These are phyloP conservation scores for Adineta ricciae DNA, from an alignment of 2,888 invertebrate species.

Conservation along the genomic window DNA sequence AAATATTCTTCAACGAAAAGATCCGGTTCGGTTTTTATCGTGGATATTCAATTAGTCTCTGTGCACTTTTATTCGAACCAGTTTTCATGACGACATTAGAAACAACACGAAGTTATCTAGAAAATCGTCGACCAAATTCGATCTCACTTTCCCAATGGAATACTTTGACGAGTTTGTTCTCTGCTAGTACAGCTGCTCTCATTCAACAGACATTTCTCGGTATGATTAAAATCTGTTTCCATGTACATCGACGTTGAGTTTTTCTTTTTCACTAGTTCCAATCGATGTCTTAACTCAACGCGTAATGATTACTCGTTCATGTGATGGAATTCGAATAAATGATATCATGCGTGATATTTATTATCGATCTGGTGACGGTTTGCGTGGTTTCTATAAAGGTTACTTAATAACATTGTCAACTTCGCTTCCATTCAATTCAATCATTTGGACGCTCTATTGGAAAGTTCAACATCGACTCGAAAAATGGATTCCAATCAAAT, in stretches of 20 bases:
- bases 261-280: too few relatives aligned
- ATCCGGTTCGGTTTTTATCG: not conserved
- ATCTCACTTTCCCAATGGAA: not conserved
- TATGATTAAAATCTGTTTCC: too few relatives aligned
- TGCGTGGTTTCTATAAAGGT: not conserved
- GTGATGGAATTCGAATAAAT: too few relatives aligned
- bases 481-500: not conserved
- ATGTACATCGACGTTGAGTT: too few relatives aligned
- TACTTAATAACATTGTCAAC: not conserved
- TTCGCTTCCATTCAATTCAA: not conserved
- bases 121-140: not conserved
- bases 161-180: not conserved
- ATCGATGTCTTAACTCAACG: too few relatives aligned
- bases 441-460: not conserved
- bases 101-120: not conserved
- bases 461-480: not conserved
- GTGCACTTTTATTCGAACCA: not conserved
- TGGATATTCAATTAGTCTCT: not conserved
- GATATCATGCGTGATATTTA: not conserved
- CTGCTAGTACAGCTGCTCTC: not conserved
- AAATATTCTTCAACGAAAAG: not conserved
- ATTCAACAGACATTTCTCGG: not conserved
- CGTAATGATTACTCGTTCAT: too few relatives aligned
- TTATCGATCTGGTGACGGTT: not conserved
- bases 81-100: not conserved